Conservation (phyloP, 2,797 vertebrate species). For the Pseudochirops corinnae region DNA sequence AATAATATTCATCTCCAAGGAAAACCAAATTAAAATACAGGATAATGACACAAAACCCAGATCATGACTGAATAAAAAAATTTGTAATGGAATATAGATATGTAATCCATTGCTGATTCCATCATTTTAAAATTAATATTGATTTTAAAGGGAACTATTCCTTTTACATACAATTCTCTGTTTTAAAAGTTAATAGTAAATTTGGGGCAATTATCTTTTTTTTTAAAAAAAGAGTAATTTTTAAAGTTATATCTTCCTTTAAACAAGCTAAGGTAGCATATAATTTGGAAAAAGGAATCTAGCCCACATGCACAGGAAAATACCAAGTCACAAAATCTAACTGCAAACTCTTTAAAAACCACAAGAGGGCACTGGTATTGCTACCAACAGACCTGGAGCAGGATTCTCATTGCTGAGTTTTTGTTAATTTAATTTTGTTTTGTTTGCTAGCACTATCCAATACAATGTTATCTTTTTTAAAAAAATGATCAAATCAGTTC, state of each 20-base stretch:
- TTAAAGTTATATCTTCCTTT: constrained; percentile 35
- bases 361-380: constrained; percentile 45
- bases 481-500: not conserved
- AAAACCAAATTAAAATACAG: not conserved
- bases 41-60: not conserved
- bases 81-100: not conserved
- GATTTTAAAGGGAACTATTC: not conserved
- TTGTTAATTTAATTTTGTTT: not conserved
- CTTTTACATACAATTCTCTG: not conserved
- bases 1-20: not conserved
- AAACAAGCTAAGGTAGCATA: not conserved
- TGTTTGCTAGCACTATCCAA: not conserved
- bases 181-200: not conserved
- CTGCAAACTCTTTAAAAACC: constrained; percentile 13
- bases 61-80: not conserved
- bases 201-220: not conserved
- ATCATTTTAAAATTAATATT: constrained; percentile 6
- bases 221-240: constrained; percentile 5
- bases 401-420: not conserved
- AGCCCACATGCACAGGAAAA: not conserved
- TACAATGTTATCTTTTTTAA: not conserved
- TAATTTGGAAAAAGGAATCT: constrained; percentile 25
- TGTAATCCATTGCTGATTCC: not conserved
- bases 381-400: not conserved
- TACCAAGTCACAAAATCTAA: rapidly evolving